Evolutionary conservation across 2,113 vertebrate species (phyloP), one percentile per base, ranked within the genome.

Genomic region (Excalfactoria chinensis): DNA sequence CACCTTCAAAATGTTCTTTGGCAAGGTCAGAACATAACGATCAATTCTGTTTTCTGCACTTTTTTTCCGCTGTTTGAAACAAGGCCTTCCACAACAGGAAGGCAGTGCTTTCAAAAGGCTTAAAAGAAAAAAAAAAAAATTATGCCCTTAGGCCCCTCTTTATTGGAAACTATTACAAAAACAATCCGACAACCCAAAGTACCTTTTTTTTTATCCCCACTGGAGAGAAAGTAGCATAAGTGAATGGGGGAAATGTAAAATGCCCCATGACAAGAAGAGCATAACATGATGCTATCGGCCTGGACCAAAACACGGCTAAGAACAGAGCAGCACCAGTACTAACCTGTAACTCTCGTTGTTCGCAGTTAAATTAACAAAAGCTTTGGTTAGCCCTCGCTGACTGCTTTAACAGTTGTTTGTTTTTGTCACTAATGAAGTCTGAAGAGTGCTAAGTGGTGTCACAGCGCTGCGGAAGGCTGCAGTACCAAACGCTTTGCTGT

Each of bases 401-500:
- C 94, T 92, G 96, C 96, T 95, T 89, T 98, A 97, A 97, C 96
- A 95, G 92, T 96, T 97, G 96, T 97, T 93, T 97, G 97, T 94
- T 96, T 97, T 97, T 95, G 96, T 97, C 97, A 98, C 97, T 98
- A 97, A 98, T 97, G 97, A 95, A 96, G 93, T 91, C 93, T 94
- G 88, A 69, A 72, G 90, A 88, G 94, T 93, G 95, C 72, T 96
- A 95, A 78, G 93, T 91, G 94, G 92, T 96, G 94, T 91, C 91
- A 34, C 75, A 35, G 81, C 90, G 12, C n/a, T 2, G 25, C 66
- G 23, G 89, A 76, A 95, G 80, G 30, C 94, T 76, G 59, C 93
- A 89, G 74, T 97, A 96, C 96, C 95, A 97, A 96, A 97, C 94
- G 79, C 90, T 96, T 91, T 91, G 96, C 92, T 98, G 93, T 98